A percentile compares a stretch with the other conserved stretches of the same genome.
phyloP scores from a whole-genome alignment of 2,888 invertebrate species.

The Itoplectis maculator region DNA sequence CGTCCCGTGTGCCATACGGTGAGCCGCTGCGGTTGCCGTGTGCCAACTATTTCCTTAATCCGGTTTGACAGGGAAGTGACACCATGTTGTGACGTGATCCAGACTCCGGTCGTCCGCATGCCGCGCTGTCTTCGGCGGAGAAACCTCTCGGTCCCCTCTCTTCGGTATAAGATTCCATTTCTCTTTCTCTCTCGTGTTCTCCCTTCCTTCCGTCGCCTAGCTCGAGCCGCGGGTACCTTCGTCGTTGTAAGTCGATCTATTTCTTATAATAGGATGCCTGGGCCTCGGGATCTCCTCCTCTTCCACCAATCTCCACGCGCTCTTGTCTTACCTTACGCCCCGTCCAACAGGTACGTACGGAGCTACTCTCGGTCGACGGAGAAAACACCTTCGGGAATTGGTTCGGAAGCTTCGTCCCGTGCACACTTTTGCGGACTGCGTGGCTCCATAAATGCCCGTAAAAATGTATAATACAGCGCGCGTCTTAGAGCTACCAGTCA shows the following conservation, averaged over 20 bases:
- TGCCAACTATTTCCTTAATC: conserved; percentile 78
- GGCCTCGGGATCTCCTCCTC: conserved; percentile 52
- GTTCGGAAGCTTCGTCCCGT: not conserved
- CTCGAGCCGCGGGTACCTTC: conserved; percentile 57
- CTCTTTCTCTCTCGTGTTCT: conserved; percentile 55
- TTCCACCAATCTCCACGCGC: conserved; percentile 3
- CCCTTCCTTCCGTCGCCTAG: conserved; percentile 63
- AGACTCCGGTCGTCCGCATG: conserved; percentile 67
- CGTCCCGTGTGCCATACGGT: conserved; percentile 52
- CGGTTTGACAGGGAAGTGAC: conserved; percentile 81
- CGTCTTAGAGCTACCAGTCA: not conserved
- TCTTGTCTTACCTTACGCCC: conserved; percentile 34
- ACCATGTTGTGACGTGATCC: conserved; percentile 79
- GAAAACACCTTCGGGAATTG: not conserved
- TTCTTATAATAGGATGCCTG: conserved; percentile 76
- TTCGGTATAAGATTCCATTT: conserved; percentile 41
- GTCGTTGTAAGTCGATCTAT: conserved; percentile 79
- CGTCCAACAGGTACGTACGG: not conserved
- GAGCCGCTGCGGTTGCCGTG: conserved; percentile 51
- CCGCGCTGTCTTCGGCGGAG: conserved; percentile 45
- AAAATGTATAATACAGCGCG: not conserved
- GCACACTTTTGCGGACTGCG: not conserved
- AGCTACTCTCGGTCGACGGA: not conserved
- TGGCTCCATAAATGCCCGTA: not conserved
- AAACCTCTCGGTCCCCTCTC: conserved; percentile 46